Conservation (phyloP, 2,113 vertebrate species). For the Otis tarda region DNA sequence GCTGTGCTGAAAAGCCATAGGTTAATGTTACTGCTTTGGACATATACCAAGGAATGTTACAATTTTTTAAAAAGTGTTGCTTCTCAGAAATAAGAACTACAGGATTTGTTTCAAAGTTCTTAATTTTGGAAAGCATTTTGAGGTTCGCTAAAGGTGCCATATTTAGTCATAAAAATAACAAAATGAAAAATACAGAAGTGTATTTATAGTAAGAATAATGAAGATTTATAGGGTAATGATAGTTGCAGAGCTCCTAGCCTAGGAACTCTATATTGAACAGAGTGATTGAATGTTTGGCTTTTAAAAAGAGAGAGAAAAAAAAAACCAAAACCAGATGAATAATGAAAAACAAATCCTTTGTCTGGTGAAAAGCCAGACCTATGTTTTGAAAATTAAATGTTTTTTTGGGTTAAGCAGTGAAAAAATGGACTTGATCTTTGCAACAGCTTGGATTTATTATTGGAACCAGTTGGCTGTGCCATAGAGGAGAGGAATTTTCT, state of each 20-base stretch:
- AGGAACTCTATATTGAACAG: neutral
- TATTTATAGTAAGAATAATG: conserved; percentile 36
- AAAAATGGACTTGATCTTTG: conserved; percentile 33
- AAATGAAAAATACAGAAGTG: conserved; percentile 6
- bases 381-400: conserved; percentile 18
- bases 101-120: neutral
- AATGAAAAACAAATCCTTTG: conserved; percentile 16
- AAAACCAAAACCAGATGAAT: neutral
- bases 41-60: neutral
- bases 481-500: conserved; percentile 33
- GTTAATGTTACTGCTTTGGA: neutral
- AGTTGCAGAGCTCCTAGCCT: neutral
- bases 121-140: neutral
- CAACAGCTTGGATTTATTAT: conserved; percentile 49
- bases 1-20: neutral
- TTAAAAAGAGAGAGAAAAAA: neutral
- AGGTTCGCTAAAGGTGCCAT: conserved; percentile 4
- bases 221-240: neutral
- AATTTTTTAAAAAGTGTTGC: neutral
- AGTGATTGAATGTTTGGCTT: conserved; percentile 24
- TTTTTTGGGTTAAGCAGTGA: conserved; percentile 11
- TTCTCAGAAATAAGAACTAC: neutral
- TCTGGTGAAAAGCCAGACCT: conserved; percentile 32
- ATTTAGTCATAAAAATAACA: conserved; percentile 21
- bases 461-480: conserved; percentile 46